These are phyloP conservation scores for Hypanus sabinus DNA, from an alignment of 2,113 vertebrate genomes.

Conservation along the genomic window DNA sequence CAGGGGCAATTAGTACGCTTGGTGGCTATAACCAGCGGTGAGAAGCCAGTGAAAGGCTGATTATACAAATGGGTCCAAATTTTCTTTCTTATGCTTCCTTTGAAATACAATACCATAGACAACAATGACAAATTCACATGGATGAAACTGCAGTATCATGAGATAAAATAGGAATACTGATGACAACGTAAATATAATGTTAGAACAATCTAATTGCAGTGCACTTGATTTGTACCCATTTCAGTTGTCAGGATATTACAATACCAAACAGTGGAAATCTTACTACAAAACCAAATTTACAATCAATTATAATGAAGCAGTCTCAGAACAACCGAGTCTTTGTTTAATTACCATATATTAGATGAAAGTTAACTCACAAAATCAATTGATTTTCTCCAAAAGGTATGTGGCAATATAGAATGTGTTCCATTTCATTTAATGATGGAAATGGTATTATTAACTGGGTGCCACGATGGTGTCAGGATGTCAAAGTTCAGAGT, in stretches of 20 bases:
- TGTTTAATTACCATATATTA: no score
- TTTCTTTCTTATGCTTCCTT: not conserved
- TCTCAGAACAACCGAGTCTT: not conserved
- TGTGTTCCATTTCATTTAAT: no score
- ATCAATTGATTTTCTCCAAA: not conserved
- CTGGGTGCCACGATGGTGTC: no score
- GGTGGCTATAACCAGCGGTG: no score
- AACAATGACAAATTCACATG: not conserved
- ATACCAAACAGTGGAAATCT: not conserved
- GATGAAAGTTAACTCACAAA: no score
- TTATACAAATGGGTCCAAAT: no score
- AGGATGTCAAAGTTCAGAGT: no score
- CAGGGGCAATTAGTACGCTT: no score
- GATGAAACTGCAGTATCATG: constrained; percentile 1
- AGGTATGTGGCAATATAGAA: not conserved
- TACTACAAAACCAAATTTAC: not conserved
- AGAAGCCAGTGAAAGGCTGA: no score
- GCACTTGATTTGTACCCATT: not conserved
- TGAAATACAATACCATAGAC: not conserved
- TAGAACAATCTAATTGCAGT: not conserved
- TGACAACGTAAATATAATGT: not conserved
- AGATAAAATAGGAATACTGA: not conserved
- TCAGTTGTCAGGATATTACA: not conserved
- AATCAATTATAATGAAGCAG: not conserved
- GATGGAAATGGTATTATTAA: no score